phyloP scores from a whole-genome alignment of 2,888 invertebrate species.

The Caenorhabditis auriculariae region DNA sequence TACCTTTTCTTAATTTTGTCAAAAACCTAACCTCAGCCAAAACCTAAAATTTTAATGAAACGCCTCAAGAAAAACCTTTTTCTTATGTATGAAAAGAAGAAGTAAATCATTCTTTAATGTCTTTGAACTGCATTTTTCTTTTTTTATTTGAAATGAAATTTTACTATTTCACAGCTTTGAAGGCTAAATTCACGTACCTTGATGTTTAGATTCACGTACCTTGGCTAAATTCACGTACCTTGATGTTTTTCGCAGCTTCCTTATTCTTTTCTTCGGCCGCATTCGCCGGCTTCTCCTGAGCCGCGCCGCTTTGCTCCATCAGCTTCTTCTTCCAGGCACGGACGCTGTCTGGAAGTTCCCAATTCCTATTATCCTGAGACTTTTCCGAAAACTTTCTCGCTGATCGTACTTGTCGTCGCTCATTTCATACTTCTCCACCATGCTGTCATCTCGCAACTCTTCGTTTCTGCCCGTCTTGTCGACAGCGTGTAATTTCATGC shows the following conservation, averaged over 20 bases:
- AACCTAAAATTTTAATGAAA: too few species aligned
- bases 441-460: slow-evolving; percentile 42
- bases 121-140: too few species aligned
- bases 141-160: too few species aligned
- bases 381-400: background rate
- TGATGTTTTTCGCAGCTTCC: slow-evolving; percentile 30
- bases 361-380: slow-evolving; percentile 1
- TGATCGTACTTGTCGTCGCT: slow-evolving; percentile 34
- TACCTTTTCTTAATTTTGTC: too few species aligned
- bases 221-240: background rate
- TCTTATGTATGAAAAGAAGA: too few species aligned
- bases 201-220: too few species aligned
- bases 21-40: too few species aligned
- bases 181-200: too few species aligned
- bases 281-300: slow-evolving; percentile 1
- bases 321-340: slow-evolving; percentile 65
- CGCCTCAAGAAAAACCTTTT: too few species aligned
- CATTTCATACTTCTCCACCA: slow-evolving; percentile 53
- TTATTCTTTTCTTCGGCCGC: slow-evolving; percentile 8
- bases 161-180: too few species aligned
- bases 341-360: slow-evolving; percentile 48
- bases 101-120: too few species aligned
- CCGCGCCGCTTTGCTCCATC: slow-evolving; percentile 17
- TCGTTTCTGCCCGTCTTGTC: slow-evolving; percentile 43
- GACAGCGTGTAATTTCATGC: slow-evolving; percentile 36